phyloP scores from a whole-genome alignment of 2,888 invertebrate genomes.

The Choreutis nemorana region DNA sequence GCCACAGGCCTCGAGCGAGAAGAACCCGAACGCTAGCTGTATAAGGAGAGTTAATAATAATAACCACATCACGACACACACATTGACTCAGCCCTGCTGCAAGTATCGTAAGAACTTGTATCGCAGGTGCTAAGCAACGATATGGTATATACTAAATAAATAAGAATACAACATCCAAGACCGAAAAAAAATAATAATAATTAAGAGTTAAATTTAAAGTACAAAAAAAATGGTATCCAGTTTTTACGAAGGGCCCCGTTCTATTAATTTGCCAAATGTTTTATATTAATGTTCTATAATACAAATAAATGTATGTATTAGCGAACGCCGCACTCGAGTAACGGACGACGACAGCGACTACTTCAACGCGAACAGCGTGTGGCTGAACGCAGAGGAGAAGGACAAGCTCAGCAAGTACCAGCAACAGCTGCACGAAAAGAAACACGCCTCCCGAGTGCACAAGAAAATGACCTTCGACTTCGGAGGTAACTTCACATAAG shows the following conservation, averaged over 20 bases:
- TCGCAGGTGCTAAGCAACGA: too few species aligned
- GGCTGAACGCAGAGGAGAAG: conserved; percentile 78
- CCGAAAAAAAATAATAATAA: background rate
- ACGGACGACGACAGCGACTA: conserved; percentile 96
- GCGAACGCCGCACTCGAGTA: conserved; percentile 77
- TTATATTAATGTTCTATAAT: conserved; percentile 8
- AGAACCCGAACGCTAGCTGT: too few species aligned
- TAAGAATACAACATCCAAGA: too few species aligned
- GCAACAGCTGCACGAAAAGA: conserved; percentile 70
- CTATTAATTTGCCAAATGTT: conserved; percentile 11
- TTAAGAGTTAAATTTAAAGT: background rate
- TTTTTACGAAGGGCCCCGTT: too few species aligned
- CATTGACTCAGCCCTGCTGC: too few species aligned
- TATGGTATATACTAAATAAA: too few species aligned
- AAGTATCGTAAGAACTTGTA: too few species aligned
- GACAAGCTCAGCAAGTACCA: conserved; percentile 72
- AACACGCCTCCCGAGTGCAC: conserved; percentile 72
- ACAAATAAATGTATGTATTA: conserved; percentile 26
- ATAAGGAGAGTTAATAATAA: too few species aligned
- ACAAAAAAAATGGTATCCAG: too few species aligned
- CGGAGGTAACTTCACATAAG: conserved; percentile 58
- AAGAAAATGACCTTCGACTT: conserved; percentile 82
- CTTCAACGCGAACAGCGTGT: conserved; percentile 82
- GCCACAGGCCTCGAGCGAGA: too few species aligned
- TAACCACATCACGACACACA: too few species aligned